Evolutionary conservation across 2,888 invertebrate species (phyloP), one percentile per base, ranked within the genome.

Genomic region (Adelphocoris suturalis): DNA sequence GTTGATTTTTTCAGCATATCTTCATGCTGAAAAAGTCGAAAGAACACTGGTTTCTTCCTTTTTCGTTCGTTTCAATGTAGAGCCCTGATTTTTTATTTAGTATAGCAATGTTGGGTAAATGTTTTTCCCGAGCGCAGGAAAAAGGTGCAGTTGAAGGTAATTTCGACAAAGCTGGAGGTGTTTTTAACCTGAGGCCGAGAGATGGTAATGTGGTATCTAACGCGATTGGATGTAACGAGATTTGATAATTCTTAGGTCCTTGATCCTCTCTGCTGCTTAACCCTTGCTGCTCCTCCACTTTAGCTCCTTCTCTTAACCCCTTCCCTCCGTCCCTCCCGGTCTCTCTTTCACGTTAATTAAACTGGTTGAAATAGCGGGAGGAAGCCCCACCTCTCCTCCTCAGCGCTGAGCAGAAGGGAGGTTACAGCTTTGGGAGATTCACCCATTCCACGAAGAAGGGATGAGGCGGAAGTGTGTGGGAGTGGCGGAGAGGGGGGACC

Each of bases 331-430:
- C n/a, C 78, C 16, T 23, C 61, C 61, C 9, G 19, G 16, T n/a
- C n/a, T 61, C 61, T 19, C 61, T 61, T 19, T 61, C 61, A 61
- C 68, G 68, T 68, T 68, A 68, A 68, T 68, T 68, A 68, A 68
- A 68, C 68, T 27, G 68, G 68, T 19, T 68, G 68, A 68, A 68
- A 68, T 68, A 68, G 23, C 68, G n/a, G 68, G 68, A 11, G 27
- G 13, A 68, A 27, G 68, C 37, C 37, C 37, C 7, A 2, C 37
- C 3, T 7, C 37, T 37, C 7, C 37, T 7, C 7, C 37, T 37
- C 7, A 2, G 3, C 2, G 2, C 37, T 37, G 37, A 37, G 7
- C 37, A 7, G 37, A 37, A 37, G 37, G 37, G 57, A n/a, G 57
- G n/a, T n/a, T 57, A 57, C 57, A 57, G 57, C 57, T 57, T 37